Evolutionary conservation across 2,113 vertebrate species (phyloP).

Genomic region (Pyrgilauda ruficollis): DNA sequence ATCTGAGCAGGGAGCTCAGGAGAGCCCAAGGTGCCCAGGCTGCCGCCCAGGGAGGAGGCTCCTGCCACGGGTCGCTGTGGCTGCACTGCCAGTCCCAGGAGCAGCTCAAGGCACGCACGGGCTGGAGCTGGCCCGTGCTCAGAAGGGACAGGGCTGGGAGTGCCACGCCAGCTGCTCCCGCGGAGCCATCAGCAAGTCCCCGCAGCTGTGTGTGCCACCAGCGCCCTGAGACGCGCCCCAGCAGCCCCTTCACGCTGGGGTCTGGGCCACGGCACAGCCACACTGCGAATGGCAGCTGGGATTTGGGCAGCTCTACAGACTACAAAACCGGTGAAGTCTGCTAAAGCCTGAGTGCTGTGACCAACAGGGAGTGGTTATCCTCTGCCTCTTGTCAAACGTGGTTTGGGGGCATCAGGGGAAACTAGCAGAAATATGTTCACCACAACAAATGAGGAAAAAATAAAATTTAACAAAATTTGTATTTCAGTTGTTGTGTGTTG

Average conservation of each 20-base stretch:
- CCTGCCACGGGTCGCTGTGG: not conserved
- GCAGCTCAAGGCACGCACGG: accelerated
- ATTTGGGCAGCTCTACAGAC: not conserved
- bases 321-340: not conserved
- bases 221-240: not conserved
- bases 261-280: not conserved
- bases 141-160: not conserved
- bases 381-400: not conserved
- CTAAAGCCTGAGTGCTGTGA: not conserved
- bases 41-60: not conserved
- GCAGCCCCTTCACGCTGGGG: accelerated
- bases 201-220: not conserved
- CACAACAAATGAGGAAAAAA: not conserved
- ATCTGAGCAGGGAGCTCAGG: not conserved
- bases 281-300: accelerated
- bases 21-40: accelerated
- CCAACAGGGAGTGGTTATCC: not conserved
- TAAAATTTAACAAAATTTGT: not conserved
- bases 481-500: not conserved
- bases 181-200: not conserved
- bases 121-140: not conserved
- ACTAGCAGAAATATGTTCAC: not conserved
- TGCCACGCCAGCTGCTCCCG: not conserved
- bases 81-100: accelerated
- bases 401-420: not conserved